phyloP scores from a whole-genome alignment of 1,140 invertebrate genomes.

The Manduca sexta region DNA sequence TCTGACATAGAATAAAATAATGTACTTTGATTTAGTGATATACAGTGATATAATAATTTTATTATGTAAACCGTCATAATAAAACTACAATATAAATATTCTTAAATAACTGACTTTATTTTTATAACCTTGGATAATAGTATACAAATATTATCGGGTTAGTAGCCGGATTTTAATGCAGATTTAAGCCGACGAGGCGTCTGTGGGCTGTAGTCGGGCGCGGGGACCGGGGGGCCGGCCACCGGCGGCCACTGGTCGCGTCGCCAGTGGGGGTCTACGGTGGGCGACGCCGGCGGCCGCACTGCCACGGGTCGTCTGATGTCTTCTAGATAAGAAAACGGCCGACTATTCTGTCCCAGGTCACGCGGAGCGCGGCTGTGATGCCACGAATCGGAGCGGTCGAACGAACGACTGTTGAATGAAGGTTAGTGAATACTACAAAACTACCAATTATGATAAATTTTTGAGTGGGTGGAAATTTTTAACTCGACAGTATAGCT shows the following conservation, averaged over 20 bases:
- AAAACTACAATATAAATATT: too few species aligned
- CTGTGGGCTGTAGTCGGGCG: conserved; percentile 47
- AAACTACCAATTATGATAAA: too few species aligned
- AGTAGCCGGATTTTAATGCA: conserved; percentile 40
- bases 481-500: too few species aligned
- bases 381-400: conserved; percentile 39
- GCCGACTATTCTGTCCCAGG: conserved; percentile 12
- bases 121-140: too few species aligned
- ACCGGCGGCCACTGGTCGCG: conserved; percentile 27
- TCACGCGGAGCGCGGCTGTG: conserved; percentile 10
- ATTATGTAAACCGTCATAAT: too few species aligned
- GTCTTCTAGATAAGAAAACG: conserved; percentile 49
- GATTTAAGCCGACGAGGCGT: conserved; percentile 39
- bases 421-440: too few species aligned
- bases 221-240: conserved; percentile 32
- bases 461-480: too few species aligned
- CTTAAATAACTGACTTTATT: too few species aligned
- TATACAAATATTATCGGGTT: not conserved
- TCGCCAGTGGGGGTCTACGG: conserved; percentile 28
- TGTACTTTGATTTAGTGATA: too few species aligned
- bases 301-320: conserved; percentile 18
- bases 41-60: too few species aligned
- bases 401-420: conserved; percentile 19
- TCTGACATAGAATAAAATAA: too few species aligned
- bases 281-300: conserved; percentile 12